Evolutionary conservation across 2,113 vertebrate genomes (phyloP).

Genomic region (Mormoops blainvillei): DNA sequence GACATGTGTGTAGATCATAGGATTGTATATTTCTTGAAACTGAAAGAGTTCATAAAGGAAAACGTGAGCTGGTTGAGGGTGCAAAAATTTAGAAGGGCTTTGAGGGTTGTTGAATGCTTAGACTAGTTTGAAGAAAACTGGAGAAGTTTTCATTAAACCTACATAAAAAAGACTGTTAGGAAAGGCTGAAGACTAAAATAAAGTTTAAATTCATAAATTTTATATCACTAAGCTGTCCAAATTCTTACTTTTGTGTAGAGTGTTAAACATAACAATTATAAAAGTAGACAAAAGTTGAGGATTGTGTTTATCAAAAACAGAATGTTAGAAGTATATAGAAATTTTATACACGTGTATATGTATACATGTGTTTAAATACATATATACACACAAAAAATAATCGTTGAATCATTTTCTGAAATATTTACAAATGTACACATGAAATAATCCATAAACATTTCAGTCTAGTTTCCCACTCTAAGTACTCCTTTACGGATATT

Average conservation of each 20-base stretch:
- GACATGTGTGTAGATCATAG: neutral
- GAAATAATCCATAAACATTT: neutral
- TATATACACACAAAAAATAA: neutral
- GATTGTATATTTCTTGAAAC: neutral
- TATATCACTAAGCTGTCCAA: neutral
- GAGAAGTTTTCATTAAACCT: neutral
- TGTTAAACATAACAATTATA: neutral
- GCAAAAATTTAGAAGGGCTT: neutral
- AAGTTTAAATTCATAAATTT: neutral
- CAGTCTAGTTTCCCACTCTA: neutral
- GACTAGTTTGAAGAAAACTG: neutral
- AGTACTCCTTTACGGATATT: neutral
- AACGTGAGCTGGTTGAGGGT: neutral
- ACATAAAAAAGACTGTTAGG: neutral
- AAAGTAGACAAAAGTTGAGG: neutral
- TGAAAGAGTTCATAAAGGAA: neutral
- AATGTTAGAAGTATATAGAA: neutral
- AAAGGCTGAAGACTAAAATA: neutral
- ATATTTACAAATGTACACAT: neutral
- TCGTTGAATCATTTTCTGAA: neutral
- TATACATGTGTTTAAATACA: neutral
- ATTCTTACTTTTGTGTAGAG: neutral
- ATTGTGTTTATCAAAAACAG: neutral
- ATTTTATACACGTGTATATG: neutral
- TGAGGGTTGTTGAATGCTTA: neutral